Conservation (phyloP, 2,888 invertebrate species). For the Tipula helvola region DNA sequence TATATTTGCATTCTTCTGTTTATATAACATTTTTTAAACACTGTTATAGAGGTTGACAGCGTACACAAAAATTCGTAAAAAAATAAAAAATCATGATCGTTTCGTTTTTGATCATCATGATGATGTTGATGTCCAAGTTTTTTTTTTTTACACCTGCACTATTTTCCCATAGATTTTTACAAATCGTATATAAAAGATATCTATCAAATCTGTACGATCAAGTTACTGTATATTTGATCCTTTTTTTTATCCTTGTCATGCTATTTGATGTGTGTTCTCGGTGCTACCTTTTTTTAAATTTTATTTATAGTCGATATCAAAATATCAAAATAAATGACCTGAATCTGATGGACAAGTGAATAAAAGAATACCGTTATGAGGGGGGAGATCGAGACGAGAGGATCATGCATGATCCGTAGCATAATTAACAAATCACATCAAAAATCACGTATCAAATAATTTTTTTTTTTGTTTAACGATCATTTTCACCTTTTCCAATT, state of each 20-base stretch:
- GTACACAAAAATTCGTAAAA: not conserved
- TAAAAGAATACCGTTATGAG: not conserved
- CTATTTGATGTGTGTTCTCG: not conserved
- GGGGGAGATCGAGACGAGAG: not conserved
- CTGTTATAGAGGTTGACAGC: not conserved
- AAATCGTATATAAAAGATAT: constrained; percentile 12
- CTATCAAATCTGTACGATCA: not conserved
- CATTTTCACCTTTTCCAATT: not conserved
- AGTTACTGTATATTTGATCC: not conserved
- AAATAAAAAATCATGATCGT: constrained; percentile 15
- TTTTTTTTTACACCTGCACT: constrained; percentile 18
- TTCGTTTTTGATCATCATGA: not conserved
- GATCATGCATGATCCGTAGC: not conserved
- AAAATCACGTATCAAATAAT: not conserved
- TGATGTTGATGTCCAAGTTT: constrained; percentile 11
- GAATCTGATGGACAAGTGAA: not conserved
- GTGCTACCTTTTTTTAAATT: not conserved
- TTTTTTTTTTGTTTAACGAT: not conserved
- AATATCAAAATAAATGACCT: not conserved
- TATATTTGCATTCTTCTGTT: not conserved
- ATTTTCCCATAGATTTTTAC: constrained; percentile 16
- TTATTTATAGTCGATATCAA: not conserved
- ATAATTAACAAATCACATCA: not conserved
- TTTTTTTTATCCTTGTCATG: not conserved
- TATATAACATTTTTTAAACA: not conserved